phyloP scores from a whole-genome alignment of 2,888 invertebrate genomes.

The Standfussiana lucernea region DNA sequence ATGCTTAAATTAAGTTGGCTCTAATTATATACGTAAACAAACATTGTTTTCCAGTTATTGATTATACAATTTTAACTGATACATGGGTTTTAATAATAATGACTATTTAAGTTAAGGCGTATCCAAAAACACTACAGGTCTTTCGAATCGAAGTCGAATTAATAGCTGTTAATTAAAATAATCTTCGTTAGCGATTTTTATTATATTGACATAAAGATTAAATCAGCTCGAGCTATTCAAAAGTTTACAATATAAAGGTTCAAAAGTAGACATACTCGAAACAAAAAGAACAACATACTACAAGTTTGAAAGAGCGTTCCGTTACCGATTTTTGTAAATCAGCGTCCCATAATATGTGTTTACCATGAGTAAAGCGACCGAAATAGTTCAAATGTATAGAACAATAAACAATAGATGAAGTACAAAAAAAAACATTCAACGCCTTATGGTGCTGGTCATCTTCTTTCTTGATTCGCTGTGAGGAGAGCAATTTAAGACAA shows the following conservation, averaged over 20 bases:
- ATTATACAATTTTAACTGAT: conserved; percentile 51
- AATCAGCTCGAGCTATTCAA: background rate
- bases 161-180: background rate
- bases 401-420: background rate
- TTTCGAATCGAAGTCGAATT: background rate
- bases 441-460: background rate
- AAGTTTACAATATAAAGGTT: background rate
- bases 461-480: conserved; percentile 70
- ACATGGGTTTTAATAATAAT: conserved; percentile 30
- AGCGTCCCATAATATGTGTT: background rate
- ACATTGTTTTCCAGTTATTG: conserved; percentile 38
- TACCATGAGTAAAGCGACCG: background rate
- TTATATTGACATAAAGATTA: background rate
- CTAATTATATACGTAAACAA: conserved; percentile 33
- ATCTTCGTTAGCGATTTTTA: background rate
- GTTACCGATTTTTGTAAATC: background rate
- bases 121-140: background rate
- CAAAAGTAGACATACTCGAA: background rate
- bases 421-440: background rate
- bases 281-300: background rate
- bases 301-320: background rate
- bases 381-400: background rate
- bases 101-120: background rate
- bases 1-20: conserved; percentile 43
- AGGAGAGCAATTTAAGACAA: conserved; percentile 90